These are phyloP conservation scores for Erynnis tages DNA, from an alignment of 2,888 invertebrate genomes.

Conservation along the genomic window DNA sequence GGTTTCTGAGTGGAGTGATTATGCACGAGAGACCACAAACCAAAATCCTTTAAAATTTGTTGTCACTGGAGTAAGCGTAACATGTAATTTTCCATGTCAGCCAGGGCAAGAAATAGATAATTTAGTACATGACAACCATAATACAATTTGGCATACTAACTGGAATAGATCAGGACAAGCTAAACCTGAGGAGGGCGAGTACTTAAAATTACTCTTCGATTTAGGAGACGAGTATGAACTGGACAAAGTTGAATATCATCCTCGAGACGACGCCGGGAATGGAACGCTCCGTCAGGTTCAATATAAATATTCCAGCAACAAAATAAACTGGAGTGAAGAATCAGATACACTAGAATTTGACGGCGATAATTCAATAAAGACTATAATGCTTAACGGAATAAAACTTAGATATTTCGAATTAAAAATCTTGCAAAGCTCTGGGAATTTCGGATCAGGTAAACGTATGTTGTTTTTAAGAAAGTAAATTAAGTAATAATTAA, in stretches of 20 bases:
- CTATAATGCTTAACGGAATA: slow-evolving; percentile 42
- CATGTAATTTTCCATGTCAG: slow-evolving; percentile 43
- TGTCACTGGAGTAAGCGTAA: slow-evolving; percentile 37
- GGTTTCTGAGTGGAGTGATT: slow-evolving; percentile 64
- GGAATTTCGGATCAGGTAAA: slow-evolving; percentile 61
- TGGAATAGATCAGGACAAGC: slow-evolving; percentile 35
- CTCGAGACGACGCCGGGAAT: slow-evolving; percentile 58
- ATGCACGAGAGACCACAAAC: slow-evolving; percentile 44
- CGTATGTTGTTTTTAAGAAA: slow-evolving; percentile 47
- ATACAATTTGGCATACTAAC: slow-evolving; percentile 41
- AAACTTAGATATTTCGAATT: slow-evolving; percentile 53
- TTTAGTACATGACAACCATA: slow-evolving; percentile 33
- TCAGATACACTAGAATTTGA: slow-evolving; percentile 46
- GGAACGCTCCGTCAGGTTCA: slow-evolving; percentile 56
- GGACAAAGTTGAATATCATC: slow-evolving; percentile 56
- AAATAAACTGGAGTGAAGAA: slow-evolving; percentile 46
- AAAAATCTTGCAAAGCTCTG: slow-evolving; percentile 49
- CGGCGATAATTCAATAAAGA: slow-evolving; percentile 47
- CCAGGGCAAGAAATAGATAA: slow-evolving; percentile 39
- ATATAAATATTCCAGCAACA: slow-evolving; percentile 52
- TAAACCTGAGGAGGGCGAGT: slow-evolving; percentile 29
- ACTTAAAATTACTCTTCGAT: slow-evolving; percentile 39
- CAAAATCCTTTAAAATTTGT: slow-evolving; percentile 46
- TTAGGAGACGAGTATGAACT: slow-evolving; percentile 41
- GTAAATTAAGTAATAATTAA: not conserved